These are phyloP conservation scores for Lutjanus argentimaculatus DNA, from an alignment of 2,797 vertebrate genomes.

Conservation along the genomic window DNA sequence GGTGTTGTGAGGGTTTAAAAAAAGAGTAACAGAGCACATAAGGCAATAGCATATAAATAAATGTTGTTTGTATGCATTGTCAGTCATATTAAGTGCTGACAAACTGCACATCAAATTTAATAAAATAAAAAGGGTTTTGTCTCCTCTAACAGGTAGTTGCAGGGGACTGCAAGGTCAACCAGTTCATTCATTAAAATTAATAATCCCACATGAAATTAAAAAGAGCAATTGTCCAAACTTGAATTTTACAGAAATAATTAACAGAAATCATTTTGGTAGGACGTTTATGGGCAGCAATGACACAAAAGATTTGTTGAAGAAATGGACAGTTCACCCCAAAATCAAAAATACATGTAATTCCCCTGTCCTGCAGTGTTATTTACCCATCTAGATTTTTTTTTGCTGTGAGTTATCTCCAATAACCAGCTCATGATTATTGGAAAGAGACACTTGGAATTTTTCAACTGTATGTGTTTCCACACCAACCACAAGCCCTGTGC, in stretches of 20 bases:
- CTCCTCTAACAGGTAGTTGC: not conserved
- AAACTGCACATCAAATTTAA: not conserved
- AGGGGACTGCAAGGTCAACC: not conserved
- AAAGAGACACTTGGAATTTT: too few relatives aligned
- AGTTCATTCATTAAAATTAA: not conserved
- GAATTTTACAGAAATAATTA: not conserved
- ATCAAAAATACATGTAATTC: too few relatives aligned
- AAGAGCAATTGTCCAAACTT: not conserved
- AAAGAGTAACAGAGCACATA: not conserved
- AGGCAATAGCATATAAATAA: not conserved
- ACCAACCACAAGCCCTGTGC: too few relatives aligned
- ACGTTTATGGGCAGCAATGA: not conserved
- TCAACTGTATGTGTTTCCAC: too few relatives aligned
- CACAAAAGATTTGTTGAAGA: not conserved
- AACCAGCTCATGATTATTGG: too few relatives aligned
- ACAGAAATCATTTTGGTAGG: not conserved
- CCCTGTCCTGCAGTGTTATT: too few relatives aligned
- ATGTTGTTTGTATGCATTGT: not conserved
- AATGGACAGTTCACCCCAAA: too few relatives aligned
- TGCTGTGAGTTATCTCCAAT: too few relatives aligned
- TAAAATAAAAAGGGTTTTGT: not conserved
- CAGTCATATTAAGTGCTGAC: not conserved
- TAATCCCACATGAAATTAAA: not conserved
- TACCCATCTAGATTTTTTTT: too few relatives aligned
- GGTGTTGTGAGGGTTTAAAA: not conserved